Percentiles rank a stretch among this genome's conserved stretches.
These are phyloP conservation scores for Lepidostoma basale DNA, from an alignment of 1,140 invertebrate species.

Conservation along the genomic window DNA sequence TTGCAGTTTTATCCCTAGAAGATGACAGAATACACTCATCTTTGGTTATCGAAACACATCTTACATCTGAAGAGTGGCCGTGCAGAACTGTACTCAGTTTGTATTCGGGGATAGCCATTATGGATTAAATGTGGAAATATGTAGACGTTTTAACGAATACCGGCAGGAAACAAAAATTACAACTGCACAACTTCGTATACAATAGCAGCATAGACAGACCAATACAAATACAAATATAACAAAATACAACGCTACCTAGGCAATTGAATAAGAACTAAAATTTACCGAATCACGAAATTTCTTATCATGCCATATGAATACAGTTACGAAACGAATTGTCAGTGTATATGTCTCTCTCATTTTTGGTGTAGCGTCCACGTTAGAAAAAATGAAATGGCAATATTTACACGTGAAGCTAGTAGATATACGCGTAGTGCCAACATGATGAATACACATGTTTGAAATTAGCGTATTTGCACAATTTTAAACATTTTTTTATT, in stretches of 20 bases:
- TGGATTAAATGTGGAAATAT: not conserved
- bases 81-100: slow-evolving; percentile 77
- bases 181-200: too few species aligned
- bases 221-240: too few species aligned
- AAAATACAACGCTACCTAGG: too few species aligned
- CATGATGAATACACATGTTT: too few species aligned
- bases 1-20: slow-evolving; percentile 85
- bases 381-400: not conserved
- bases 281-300: not conserved
- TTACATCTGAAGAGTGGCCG: slow-evolving; percentile 85
- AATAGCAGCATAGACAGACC: too few species aligned
- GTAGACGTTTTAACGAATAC: too few species aligned
- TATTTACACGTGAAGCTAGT: not conserved
- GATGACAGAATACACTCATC: slow-evolving; percentile 80
- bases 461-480: too few species aligned
- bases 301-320: not conserved
- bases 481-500: too few species aligned
- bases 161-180: too few species aligned
- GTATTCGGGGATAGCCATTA: slow-evolving; percentile 64
- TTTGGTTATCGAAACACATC: slow-evolving; percentile 70
- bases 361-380: not conserved
- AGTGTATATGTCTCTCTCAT: not conserved
- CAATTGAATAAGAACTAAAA: too few species aligned
- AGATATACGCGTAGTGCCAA: not conserved
- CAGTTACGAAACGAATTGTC: not conserved